Base-by-base conservation (phyloP, 1,140 invertebrate species). In the Drosophila paulistorum region DNA sequence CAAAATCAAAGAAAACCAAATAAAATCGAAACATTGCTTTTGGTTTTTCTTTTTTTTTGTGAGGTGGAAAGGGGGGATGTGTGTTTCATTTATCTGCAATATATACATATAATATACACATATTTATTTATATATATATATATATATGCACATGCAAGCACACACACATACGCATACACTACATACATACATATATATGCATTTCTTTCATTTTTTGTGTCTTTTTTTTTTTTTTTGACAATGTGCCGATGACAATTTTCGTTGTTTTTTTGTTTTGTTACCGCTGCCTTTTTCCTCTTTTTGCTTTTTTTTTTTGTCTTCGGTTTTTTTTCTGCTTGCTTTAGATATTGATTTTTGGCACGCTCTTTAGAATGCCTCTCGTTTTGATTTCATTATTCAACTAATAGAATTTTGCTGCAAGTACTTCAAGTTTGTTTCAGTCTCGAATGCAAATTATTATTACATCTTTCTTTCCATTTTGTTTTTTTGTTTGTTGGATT, bases 281-380 rank as follows among this genome's bases (percentile, higher is more conserved):
- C 17, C 23, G 7, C 17, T 51, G 20, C 45, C 17, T 48, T 51
- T 51, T 51, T 51, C 20, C 20, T 51, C 45, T 23, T 20, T 51
- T 51, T 51, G 45, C 20, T 20, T 51, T 51, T 51, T 51, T 51
- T 51, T 17, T 17, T 17, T 17, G 17, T 17, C 17, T 51, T 51
- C 11, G 10, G 11, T 11, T 51, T 51, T 48, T 51, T 51, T 51
- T 51, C 17, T 23, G 45, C 45, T 51, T 51, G 45, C 45, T 51
- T 51, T 51, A n/a, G 45, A 51, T 51, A 51, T 51, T 51, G 45
- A 51, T 51, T 51, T 51, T 51, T 51, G 45, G 45, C 45, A 51
- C 45, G 45, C 45, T 51, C 45, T 51, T 51, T 23, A 20, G 45
- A 20, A 51, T 51, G 45, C 17, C 45, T 51, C 45, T 51, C 45